Base-by-base conservation (phyloP, 2,113 vertebrate genomes). In the Alces alces region DNA sequence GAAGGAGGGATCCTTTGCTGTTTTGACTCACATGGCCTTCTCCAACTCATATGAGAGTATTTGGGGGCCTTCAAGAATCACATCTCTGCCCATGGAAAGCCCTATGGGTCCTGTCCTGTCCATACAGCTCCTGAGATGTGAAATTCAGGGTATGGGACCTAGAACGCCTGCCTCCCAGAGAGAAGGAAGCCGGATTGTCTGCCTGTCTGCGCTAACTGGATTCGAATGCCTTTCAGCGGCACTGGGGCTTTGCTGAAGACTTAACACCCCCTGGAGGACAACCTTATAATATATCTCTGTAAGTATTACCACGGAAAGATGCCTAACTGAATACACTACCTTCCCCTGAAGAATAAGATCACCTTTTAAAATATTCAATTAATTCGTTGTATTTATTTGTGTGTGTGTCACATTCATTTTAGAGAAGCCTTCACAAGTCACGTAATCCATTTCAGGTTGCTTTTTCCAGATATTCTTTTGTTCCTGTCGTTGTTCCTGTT, bases 181-280 rank as follows among this genome's bases (percentile, higher is more conserved):
- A 80, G 45, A 91, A 60, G 57, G 39, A 96, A 90, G 17, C 45
- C 39, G 36, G 30, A 43, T 12, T 76, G 33, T 52, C 25, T 94
- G 57, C 58, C 17, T 39, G 10, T 70, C 80, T 93, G 92, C 93
- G 88, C 36, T 87, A 45, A 88, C 54, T 57, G 60, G 30, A 57
- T 91, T 60, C 91, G 14, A 97, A 85, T 1, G 4, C 23, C 88
- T 89, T 57, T 36, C 23, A 45, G 58, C 19, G 43, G n/a, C 78
- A 16, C 33, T 47, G 43, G 50, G 91, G 28, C 23, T 86, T 57
- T 93, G 86, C 88, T 98, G 79, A 97, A 96, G 95, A 95, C 36
- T 89, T 94, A 91, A 54, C 73, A 91, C 98, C 98, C 94, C 91
- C 98, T 98, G 91, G 97, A 98, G 97, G 98, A 89, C 82, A 94